Conservation (phyloP, 1,140 invertebrate species). For the Apis laboriosa region DNA sequence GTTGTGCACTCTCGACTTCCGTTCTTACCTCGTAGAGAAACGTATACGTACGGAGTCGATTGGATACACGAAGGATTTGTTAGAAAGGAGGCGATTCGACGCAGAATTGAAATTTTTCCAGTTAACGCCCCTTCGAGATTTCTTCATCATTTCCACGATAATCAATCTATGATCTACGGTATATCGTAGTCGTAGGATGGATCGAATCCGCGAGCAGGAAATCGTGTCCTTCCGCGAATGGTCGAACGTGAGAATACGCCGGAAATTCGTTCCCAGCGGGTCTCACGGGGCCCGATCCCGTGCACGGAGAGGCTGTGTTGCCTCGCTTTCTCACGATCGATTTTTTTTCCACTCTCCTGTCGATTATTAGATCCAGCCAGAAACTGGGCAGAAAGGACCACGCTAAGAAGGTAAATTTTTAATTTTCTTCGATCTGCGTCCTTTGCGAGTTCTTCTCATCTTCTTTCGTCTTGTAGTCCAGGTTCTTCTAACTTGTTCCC, state of each 20-base stretch:
- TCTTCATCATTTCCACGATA: slow-evolving; percentile 11
- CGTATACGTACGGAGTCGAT: too few relatives aligned
- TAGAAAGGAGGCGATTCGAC: background rate
- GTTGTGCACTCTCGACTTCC: background rate
- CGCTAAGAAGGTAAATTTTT: too few relatives aligned
- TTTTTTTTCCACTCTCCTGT: background rate
- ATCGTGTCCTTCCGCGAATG: slow-evolving; percentile 41
- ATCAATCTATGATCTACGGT: too few relatives aligned
- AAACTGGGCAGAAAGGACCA: too few relatives aligned
- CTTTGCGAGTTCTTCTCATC: too few relatives aligned
- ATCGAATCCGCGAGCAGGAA: slow-evolving; percentile 45
- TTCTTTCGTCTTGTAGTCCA: too few relatives aligned
- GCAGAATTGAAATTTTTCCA: background rate
- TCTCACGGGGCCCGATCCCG: slow-evolving; percentile 40
- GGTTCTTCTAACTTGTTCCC: too few relatives aligned
- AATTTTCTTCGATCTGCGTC: too few relatives aligned
- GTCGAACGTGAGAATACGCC: slow-evolving; percentile 58
- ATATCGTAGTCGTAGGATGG: background rate
- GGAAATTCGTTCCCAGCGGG: slow-evolving; percentile 56
- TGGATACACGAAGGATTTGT: background rate
- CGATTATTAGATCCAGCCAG: too few relatives aligned
- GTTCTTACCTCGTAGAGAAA: background rate
- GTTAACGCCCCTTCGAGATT: background rate
- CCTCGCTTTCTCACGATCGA: slow-evolving; percentile 42
- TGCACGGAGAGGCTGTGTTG: background rate